These are phyloP conservation scores for Sebastes steindachneri DNA, from an alignment of 2,797 vertebrate genomes.

Conservation along the genomic window DNA sequence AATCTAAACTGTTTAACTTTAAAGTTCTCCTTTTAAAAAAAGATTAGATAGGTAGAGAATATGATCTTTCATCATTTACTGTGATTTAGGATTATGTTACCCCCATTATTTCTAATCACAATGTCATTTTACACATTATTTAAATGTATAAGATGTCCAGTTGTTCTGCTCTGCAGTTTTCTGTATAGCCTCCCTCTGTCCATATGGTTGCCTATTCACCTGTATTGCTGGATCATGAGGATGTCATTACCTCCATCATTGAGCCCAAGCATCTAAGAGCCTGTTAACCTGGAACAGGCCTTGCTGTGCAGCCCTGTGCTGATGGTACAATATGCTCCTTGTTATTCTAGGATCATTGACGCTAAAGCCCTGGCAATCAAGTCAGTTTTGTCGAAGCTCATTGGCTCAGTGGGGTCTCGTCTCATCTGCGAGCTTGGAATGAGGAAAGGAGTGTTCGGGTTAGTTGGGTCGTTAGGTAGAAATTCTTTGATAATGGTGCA, in stretches of 20 bases:
- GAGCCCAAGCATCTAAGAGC: conserved; percentile 67
- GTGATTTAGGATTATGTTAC: not conserved
- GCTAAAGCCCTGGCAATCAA: conserved; percentile 81
- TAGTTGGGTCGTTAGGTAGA: conserved; percentile 81
- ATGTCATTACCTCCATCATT: conserved; percentile 80
- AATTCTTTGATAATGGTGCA: conserved; percentile 77
- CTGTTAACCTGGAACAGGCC: conserved; percentile 76
- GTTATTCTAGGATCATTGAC: conserved; percentile 87
- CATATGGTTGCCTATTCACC: conserved; percentile 71
- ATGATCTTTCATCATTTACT: not conserved
- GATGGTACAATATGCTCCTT: conserved; percentile 84
- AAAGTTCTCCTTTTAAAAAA: not conserved
- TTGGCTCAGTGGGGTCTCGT: conserved; percentile 82
- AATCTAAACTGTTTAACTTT: conserved; percentile 1
- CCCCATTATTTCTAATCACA: conserved; percentile 17
- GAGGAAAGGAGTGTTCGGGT: conserved; percentile 66
- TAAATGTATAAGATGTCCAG: conserved; percentile 13
- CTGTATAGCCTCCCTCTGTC: conserved; percentile 23
- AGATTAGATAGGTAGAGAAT: not conserved
- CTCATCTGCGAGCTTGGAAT: conserved; percentile 69
- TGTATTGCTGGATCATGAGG: conserved; percentile 68
- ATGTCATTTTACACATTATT: not conserved
- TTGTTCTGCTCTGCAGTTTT: conserved; percentile 27
- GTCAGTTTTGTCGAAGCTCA: conserved; percentile 82
- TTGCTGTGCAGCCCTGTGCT: conserved; percentile 64